Conservation (phyloP, 2,797 vertebrate species). For the Falco biarmicus region DNA sequence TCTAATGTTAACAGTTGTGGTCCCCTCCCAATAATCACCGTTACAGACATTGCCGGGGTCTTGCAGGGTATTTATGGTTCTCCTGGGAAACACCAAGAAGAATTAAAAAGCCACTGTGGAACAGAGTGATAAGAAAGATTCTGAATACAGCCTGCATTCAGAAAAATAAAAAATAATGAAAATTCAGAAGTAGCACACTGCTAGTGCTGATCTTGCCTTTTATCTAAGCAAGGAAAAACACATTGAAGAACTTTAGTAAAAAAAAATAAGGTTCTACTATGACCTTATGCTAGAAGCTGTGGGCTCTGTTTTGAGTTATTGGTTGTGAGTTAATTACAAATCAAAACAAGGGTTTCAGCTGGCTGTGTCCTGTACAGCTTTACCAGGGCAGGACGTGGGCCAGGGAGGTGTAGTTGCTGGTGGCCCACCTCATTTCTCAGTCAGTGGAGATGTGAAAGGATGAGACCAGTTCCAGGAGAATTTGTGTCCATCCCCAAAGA, state of each 20-base stretch:
- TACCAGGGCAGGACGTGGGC: background rate
- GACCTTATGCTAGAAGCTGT: background rate
- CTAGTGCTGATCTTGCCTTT: background rate
- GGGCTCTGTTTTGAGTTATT: background rate
- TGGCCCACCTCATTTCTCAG: background rate
- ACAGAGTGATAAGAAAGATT: background rate
- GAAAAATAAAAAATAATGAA: background rate
- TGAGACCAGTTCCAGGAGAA: background rate
- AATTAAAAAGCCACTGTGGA: constrained; percentile 40
- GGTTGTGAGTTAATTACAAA: background rate
- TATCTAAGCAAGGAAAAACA: background rate
- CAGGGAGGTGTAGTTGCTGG: background rate
- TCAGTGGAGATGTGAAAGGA: background rate
- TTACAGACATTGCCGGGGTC: background rate
- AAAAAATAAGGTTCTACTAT: background rate
- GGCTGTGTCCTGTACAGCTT: background rate
- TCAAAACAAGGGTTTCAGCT: background rate
- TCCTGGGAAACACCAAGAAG: constrained; percentile 4
- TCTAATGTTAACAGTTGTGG: constrained; percentile 34
- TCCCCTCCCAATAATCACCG: background rate
- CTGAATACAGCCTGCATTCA: background rate
- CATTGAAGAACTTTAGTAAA: background rate
- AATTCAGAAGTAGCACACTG: background rate
- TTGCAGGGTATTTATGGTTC: constrained; percentile 30
- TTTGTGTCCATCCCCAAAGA: background rate